Base-by-base conservation (phyloP, 2,888 invertebrate species). In the Mycalesis mineus region DNA sequence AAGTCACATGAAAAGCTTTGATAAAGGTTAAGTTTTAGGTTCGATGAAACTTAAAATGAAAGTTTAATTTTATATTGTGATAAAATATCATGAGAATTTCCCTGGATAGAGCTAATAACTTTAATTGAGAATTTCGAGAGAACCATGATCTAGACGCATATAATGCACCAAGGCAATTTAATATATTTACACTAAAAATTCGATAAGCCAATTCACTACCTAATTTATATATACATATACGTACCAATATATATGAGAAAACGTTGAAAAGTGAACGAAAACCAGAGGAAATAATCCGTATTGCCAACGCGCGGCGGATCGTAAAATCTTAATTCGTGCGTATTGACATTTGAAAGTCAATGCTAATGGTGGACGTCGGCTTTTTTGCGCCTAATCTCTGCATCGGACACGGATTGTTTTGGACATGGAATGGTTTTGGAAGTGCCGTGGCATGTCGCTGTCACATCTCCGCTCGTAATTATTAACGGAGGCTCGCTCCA, bases 341-440 rank as follows among this genome's bases (percentile, higher is more conserved):
- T 85, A 85, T 84, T 84, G 86, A 84, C 86, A 80, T 83, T 82
- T 74, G 80, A 82, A 84, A 85, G 84, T 80, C 81, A 77, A 75
- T 70, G 77, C 73, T 86, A 87, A 87, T 88, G 86, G 86, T 81
- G 73, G 80, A 75, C 82, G 78, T 77, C 78, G 77, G 72, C 73
- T 85, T 86, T 85, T 88, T 88, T 87, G 75, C 74, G 77, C 80
- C 87, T 85, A 85, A 86, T 86, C 84, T 82, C 78, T 68, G 84
- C 82, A 83, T 83, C 86, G 75, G 83, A 74, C 68, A 82, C 78
- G 84, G 84, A 72, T 79, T 82, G 82, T 84, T 81, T 70, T 68
- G 64, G 67, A 63, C 22, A 22, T 22, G 22, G 5, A 22, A 22
- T 22, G 22, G 22, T 22, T 22, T 22, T 68, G 64, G 67, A 63